A percentile compares a stretch with the other conserved stretches of the same genome.
Evolutionary conservation across 2,888 invertebrate genomes (phyloP).

Genomic region (Sylvicola fuscatus): DNA sequence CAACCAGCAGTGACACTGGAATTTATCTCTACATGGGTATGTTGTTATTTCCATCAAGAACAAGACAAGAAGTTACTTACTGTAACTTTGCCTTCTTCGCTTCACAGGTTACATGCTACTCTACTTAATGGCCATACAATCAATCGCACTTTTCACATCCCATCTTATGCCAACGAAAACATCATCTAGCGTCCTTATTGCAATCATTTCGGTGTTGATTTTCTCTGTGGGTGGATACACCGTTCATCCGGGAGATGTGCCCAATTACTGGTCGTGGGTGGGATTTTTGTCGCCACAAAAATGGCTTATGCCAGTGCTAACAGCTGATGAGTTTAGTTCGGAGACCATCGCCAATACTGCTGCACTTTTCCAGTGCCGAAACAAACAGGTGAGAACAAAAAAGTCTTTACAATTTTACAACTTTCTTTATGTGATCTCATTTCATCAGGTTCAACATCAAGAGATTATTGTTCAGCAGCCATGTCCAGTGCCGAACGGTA

Average conservation of each 20-base stretch:
- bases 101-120: conserved; percentile 45
- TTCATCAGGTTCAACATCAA: conserved; percentile 50
- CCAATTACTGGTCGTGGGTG: conserved; percentile 42
- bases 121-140: conserved; percentile 46
- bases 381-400: conserved; percentile 39
- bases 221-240: conserved; percentile 44
- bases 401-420: conserved; percentile 1
- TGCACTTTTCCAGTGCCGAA: conserved; percentile 34
- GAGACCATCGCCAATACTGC: conserved; percentile 36
- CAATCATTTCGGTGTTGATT: conserved; percentile 36
- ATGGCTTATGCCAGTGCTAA: conserved; percentile 48
- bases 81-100: not conserved
- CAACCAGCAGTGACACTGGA: conserved; percentile 40
- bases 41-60: conserved; percentile 5
- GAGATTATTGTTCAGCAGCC: conserved; percentile 71
- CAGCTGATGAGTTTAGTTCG: conserved; percentile 41
- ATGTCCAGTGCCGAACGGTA: conserved; percentile 63
- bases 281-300: conserved; percentile 47
- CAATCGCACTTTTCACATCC: conserved; percentile 41
- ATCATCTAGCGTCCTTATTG: conserved; percentile 37
- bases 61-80: not conserved
- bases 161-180: conserved; percentile 45
- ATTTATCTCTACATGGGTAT: conserved; percentile 52
- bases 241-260: conserved; percentile 45
- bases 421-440: conserved; percentile 1